Evolutionary conservation across 2,113 vertebrate genomes (phyloP), one percentile per base, ranked within the genome.

Genomic region (Leptocoma aspasia): DNA sequence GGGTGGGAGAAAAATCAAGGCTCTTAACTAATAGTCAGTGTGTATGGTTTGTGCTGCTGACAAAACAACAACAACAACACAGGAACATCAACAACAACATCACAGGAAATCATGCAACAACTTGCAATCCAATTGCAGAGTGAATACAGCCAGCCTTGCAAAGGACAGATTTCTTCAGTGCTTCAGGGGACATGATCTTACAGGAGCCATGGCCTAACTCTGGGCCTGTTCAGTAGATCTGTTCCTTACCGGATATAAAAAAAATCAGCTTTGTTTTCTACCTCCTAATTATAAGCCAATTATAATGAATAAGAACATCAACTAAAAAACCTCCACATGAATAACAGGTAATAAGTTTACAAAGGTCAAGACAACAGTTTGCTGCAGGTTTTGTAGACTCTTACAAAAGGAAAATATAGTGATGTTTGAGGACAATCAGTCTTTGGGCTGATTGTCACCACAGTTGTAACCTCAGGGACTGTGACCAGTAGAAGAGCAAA

Each of bases 81-180:
- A 39, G 39, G 39, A 39, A 39, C 39, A 39, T 39, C 39, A 39
- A 39, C 39, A 39, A 39, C 6, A 2, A 12, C 5, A 2, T 12
- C 17, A 4, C 1, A 23, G 56, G 12, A 64, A 42, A 9, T 6
- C 49, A 16, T 2, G 8, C 1, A 31, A 15, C 56, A 56, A 24
- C 17, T 52, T 23, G 11, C 0, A 1, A 11, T 28, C 8, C 27
- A 2, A 0, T 7, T 60, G 49, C 21, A 42, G 41, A 49, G 17
- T 7, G 31, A 39, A 53, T 23, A 35, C 53, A 69, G 12, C 30
- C 65, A 69, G 22, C 24, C 52, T 53, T 42, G 44, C 24, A 65
- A 50, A 42, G 37, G 18, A n/a, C 9, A 41, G n/a, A 26, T 11
- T 60, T 61, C 33, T 47, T 66, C 76, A 77, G 39, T 23, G 52